Base-by-base conservation (phyloP, 1,140 invertebrate species). In the Armadillidium nasatum region DNA sequence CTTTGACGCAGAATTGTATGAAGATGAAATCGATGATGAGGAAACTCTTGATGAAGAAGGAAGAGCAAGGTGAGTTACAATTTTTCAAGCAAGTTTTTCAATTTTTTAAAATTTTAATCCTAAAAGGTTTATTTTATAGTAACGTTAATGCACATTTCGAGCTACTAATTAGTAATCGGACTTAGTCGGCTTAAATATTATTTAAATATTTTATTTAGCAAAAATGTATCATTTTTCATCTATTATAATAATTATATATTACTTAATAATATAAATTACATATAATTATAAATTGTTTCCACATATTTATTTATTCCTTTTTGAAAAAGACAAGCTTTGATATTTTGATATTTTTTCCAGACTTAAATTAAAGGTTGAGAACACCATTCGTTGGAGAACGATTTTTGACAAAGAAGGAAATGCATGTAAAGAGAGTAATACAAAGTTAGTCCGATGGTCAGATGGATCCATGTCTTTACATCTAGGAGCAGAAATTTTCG, bases 21-120 rank as follows among this genome's bases (percentile, higher is more conserved):
- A 99, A 86, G 97, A 99, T 87, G 97, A 99, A 87, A 95, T 99
- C 81, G 97, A 99, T 83, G 97, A 99, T 83, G 96, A 99, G 85
- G 96, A 99, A 86, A 95, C 95, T 0, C 87, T 98, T 71, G 96
- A 99, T 85, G 97, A 99, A 84, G 97, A 99, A 88, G 97, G 97
- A 82, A 86, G 96, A 78, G 93, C 94, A n/a, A 90, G 91, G 88
- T 89, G 67, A 78, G 74, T 6, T 33, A 3, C 33, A 3, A 33
- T 33, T 33, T 33, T 6, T 33, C 6, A 1, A 33, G 6, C n/a
- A n/a, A n/a, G n/a, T n/a, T n/a, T n/a, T n/a, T n/a, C n/a, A n/a
- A n/a, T n/a, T n/a, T n/a, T n/a, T n/a, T n/a, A n/a, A n/a, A n/a
- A n/a, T n/a, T n/a, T n/a, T n/a, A n/a, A n/a, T n/a, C n/a, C n/a